Evolutionary conservation across 2,888 invertebrate genomes (phyloP).

Genomic region (Siphlonurus alternatus): DNA sequence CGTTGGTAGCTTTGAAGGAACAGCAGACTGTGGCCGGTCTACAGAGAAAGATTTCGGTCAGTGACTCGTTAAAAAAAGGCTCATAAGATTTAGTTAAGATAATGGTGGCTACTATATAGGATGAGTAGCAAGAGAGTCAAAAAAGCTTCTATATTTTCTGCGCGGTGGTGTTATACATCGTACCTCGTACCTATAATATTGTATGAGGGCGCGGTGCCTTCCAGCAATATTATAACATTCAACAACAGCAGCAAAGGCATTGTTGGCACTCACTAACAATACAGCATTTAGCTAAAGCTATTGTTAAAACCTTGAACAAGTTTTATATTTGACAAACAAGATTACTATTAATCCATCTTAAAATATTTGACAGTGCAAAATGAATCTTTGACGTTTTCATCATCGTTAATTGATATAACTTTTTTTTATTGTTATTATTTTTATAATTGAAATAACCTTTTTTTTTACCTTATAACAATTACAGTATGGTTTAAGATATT

Average conservation of each 20-base stretch:
- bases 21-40: too few species aligned
- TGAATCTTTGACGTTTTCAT: too few species aligned
- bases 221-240: background rate
- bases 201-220: background rate
- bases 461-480: too few species aligned
- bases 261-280: background rate
- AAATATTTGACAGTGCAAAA: too few species aligned
- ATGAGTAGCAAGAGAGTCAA: background rate
- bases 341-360: background rate
- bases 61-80: background rate
- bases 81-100: background rate
- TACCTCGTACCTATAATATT: background rate
- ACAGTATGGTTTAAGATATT: too few species aligned
- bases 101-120: background rate
- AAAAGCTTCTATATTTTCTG: too few species aligned
- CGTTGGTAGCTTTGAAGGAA: too few species aligned
- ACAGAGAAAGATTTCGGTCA: background rate
- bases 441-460: too few species aligned
- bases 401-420: too few species aligned
- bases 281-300: background rate
- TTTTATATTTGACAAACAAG: background rate
- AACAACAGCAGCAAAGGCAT: too few species aligned
- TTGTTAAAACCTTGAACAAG: background rate
- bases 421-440: too few species aligned
- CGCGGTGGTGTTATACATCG: too few species aligned